Evolutionary conservation across 2,113 vertebrate species (phyloP), one percentile per base, ranked within the genome.

Genomic region (Nothoprocta pentlandii): DNA sequence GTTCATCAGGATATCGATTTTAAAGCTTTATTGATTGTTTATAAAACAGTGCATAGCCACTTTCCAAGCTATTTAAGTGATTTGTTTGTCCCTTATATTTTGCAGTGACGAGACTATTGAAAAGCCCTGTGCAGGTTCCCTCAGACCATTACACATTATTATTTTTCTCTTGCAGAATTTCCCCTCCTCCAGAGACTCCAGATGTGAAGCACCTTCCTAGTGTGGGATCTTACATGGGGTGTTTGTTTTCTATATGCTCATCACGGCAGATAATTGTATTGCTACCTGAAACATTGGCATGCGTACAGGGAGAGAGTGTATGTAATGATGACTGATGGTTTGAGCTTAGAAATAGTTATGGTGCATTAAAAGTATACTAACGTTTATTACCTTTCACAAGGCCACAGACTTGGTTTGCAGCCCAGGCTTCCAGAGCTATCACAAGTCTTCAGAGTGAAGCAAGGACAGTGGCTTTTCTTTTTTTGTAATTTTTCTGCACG

Each of bases 21-120:
- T 96, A 97, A 97, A 97, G 96, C 94, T 97, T 96, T 97, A 98
- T 97, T 69, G 97, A 98, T 97, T 95, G 90, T 93, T 94, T 93
- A 93, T 95, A 93, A 97, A 97, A 96, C 97, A 95, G 80, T 90
- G 85, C 80, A 89, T 73, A 93, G 89, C 90, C 86, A 79, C 76
- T 87, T 85, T 74, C 67, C 87, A 85, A 96, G 95, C 95, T 97
- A 94, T 95, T 94, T 96, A 94, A 92, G 74, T 96, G 91, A 97
- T 96, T 93, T 94, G 77, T 85, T 54, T 79, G 90, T 96, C 97
- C 95, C 91, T 93, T 93, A 89, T 94, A 95, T 97, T 93, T 92
- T 95, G 80, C 94, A 96, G 42, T 96, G 95, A 97, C 94, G 59
- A 96, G 96, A 93, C 94, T 96, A 96, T 97, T 94, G 97, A 96